Evolutionary conservation across 2,888 invertebrate species (phyloP).

Genomic region (Frankliniella intonsa): DNA sequence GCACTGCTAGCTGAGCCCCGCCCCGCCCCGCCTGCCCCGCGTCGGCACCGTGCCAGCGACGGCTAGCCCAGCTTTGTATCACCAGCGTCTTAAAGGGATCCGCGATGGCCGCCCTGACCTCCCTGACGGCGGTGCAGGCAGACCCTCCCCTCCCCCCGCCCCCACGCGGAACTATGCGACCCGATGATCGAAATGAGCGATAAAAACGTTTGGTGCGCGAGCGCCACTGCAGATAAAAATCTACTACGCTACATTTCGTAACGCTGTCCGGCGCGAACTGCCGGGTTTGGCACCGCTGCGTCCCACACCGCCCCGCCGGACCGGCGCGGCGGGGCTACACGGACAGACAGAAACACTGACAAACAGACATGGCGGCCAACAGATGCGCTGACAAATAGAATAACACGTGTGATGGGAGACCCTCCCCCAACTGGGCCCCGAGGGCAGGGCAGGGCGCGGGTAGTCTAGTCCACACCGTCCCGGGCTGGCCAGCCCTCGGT

Average conservation of each 20-base stretch:
- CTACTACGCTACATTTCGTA: conserved; percentile 3
- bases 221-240: conserved; percentile 12
- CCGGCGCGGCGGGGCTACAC: too few relatives aligned
- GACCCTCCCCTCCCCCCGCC: neutral
- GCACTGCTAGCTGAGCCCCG: neutral
- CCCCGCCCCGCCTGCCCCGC: neutral
- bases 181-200: conserved; percentile 1
- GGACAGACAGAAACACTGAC: too few relatives aligned
- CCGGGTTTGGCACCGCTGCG: neutral
- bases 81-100: neutral
- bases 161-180: neutral
- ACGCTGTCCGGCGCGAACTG: neutral
- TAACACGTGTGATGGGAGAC: too few relatives aligned
- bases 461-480: too few relatives aligned
- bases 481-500: too few relatives aligned
- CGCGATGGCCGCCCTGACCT: too few relatives aligned
- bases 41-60: neutral
- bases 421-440: too few relatives aligned
- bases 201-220: neutral
- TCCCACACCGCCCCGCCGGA: neutral
- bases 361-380: too few relatives aligned
- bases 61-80: neutral
- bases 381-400: too few relatives aligned
- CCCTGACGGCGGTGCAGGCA: too few relatives aligned
- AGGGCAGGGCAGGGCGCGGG: too few relatives aligned